Percentiles rank a stretch among this genome's conserved stretches.
Conservation (phyloP, 2,888 invertebrate genomes). For the Alsophila aescularia region DNA sequence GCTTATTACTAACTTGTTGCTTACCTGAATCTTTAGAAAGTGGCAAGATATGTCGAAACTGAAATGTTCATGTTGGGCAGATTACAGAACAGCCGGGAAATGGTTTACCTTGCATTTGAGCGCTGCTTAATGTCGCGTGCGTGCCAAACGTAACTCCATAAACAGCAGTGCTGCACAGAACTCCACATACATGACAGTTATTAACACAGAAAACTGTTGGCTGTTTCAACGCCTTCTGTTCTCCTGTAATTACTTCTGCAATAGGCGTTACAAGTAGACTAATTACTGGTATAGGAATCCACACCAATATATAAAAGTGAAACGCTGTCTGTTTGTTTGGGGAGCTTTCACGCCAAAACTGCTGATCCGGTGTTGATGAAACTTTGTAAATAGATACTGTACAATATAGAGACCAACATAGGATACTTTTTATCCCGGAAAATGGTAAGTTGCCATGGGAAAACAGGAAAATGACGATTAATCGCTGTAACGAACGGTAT, state of each 20-base stretch:
- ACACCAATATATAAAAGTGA: too few relatives aligned
- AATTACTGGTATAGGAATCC: constrained; percentile 29
- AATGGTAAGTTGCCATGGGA: too few relatives aligned
- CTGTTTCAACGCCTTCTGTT: constrained; percentile 45
- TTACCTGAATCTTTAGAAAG: constrained; percentile 81
- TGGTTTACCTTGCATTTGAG: constrained; percentile 64
- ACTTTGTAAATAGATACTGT: too few relatives aligned
- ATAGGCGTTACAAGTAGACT: constrained; percentile 33
- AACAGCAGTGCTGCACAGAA: constrained; percentile 46
- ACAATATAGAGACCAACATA: too few relatives aligned
- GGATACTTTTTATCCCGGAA: too few relatives aligned
- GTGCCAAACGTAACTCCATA: constrained; percentile 66
- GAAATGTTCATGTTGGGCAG: constrained; percentile 66
- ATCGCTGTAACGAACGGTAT: too few relatives aligned
- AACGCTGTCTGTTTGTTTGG: too few relatives aligned
- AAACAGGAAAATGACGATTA: too few relatives aligned
- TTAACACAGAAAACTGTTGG: constrained; percentile 61
- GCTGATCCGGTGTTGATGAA: too few relatives aligned
- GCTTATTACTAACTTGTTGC: constrained; percentile 58
- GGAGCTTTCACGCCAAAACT: too few relatives aligned
- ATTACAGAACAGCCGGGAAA: constrained; percentile 68
- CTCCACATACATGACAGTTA: constrained; percentile 37
- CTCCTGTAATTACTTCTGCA: constrained; percentile 43
- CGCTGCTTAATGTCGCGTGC: constrained; percentile 73
- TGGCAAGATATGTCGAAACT: constrained; percentile 79